Evolutionary conservation across 2,797 vertebrate genomes (phyloP).

Genomic region (Pantherophis alleghaniensis): DNA sequence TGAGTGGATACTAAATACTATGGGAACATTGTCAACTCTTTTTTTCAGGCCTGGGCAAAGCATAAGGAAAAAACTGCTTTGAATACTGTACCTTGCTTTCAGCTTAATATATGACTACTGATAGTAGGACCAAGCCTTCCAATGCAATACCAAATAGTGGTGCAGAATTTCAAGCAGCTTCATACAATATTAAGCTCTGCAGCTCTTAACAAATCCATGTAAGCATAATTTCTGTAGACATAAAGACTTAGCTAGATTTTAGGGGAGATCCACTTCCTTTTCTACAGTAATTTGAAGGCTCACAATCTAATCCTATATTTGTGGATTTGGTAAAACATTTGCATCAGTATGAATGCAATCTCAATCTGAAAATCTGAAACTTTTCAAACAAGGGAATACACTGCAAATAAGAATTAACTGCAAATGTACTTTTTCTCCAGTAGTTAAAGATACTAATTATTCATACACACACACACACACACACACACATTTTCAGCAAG

Average conservation of each 20-base stretch:
- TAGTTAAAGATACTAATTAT: slow-evolving; percentile 31
- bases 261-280: neutral
- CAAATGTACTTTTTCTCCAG: slow-evolving; percentile 44
- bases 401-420: slow-evolving; percentile 32
- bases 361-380: neutral
- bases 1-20: slow-evolving; percentile 9
- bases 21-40: neutral
- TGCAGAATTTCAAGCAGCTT: slow-evolving; percentile 14
- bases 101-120: neutral
- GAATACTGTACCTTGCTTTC: slow-evolving; percentile 15
- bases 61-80: neutral
- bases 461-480: neutral
- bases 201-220: slow-evolving; percentile 6
- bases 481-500: slow-evolving; percentile 5
- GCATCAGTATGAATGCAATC: neutral
- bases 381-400: neutral
- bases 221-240: neutral
- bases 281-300: neutral
- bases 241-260: neutral
- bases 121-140: neutral
- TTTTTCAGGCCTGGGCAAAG: slow-evolving; percentile 22
- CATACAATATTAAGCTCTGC: slow-evolving; percentile 5
- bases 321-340: neutral
- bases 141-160: neutral
- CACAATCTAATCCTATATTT: neutral